Conservation (phyloP, 1,140 invertebrate species). For the Phthorimaea operculella region DNA sequence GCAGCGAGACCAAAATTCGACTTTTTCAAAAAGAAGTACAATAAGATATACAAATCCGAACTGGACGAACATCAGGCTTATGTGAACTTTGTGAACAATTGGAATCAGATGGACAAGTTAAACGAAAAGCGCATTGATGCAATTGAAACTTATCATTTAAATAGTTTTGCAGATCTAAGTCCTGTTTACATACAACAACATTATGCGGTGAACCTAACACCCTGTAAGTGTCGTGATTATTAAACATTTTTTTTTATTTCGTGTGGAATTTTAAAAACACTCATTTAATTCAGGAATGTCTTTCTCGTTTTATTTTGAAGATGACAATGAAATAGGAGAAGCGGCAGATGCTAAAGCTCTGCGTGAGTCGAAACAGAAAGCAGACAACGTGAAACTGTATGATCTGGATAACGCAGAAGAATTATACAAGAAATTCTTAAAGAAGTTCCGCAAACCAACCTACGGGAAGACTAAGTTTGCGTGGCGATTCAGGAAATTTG, state of each 20-base stretch:
- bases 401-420: slow-evolving; percentile 30
- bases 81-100: slow-evolving; percentile 35
- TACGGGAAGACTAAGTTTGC: slow-evolving; percentile 15
- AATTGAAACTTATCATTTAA: background rate
- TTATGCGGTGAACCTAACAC: background rate
- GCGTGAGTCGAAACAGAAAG: background rate
- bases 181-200: background rate
- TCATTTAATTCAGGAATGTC: no score
- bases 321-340: background rate
- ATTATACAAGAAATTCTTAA: slow-evolving; percentile 24
- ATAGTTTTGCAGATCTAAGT: background rate
- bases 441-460: slow-evolving; percentile 20
- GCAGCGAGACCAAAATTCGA: background rate
- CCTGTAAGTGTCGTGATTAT: background rate
- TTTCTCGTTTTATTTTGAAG: background rate
- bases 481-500: slow-evolving; percentile 31
- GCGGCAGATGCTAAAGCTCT: background rate
- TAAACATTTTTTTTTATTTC: no score
- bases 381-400: slow-evolving; percentile 10
- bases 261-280: no score
- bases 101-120: slow-evolving; percentile 22
- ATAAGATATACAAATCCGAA: slow-evolving; percentile 28
- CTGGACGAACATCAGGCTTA: slow-evolving; percentile 24
- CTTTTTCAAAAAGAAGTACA: slow-evolving; percentile 31
- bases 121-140: background rate